Conservation (phyloP, 2,888 invertebrate species). For the Parnassius orleans region DNA sequence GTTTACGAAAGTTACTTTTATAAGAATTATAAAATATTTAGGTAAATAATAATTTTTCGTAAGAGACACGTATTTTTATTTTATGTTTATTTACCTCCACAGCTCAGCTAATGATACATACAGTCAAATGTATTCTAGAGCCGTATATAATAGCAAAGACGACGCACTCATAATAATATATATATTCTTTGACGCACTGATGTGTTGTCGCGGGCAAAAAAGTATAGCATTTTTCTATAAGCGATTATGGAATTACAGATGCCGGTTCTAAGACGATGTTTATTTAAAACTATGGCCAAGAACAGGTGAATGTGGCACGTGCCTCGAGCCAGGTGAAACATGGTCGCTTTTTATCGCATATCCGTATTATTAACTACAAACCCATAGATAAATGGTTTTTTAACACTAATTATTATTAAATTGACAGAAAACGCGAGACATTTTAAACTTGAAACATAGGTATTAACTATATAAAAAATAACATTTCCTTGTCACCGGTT, state of each 20-base stretch:
- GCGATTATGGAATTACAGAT: conserved; percentile 34
- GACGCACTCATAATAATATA: no score
- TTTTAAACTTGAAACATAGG: no score
- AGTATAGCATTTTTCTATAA: conserved; percentile 43
- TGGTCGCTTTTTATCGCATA: conserved; percentile 40
- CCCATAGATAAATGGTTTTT: conserved; percentile 20
- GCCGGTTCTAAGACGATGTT: conserved; percentile 39
- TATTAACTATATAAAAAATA: no score
- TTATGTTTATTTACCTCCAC: no score
- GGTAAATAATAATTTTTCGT: no score
- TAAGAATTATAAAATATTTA: no score
- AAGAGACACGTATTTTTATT: no score
- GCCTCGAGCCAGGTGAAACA: conserved; percentile 58
- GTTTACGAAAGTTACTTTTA: no score
- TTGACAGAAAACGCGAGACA: background rate
- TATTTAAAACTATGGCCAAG: conserved; percentile 42
- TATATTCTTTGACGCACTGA: conserved; percentile 15
- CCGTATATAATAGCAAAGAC: no score
- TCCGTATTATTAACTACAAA: conserved; percentile 13
- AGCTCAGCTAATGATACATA: no score
- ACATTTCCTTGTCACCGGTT: no score
- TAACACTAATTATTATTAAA: conserved; percentile 12
- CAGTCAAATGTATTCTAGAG: no score
- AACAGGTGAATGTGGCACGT: conserved; percentile 72
- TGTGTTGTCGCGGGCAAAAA: conserved; percentile 43